Percentiles rank a stretch among this genome's conserved stretches.
These are phyloP conservation scores for Dunckerocampus dactyliophorus DNA, from an alignment of 2,113 vertebrate genomes.

Conservation along the genomic window DNA sequence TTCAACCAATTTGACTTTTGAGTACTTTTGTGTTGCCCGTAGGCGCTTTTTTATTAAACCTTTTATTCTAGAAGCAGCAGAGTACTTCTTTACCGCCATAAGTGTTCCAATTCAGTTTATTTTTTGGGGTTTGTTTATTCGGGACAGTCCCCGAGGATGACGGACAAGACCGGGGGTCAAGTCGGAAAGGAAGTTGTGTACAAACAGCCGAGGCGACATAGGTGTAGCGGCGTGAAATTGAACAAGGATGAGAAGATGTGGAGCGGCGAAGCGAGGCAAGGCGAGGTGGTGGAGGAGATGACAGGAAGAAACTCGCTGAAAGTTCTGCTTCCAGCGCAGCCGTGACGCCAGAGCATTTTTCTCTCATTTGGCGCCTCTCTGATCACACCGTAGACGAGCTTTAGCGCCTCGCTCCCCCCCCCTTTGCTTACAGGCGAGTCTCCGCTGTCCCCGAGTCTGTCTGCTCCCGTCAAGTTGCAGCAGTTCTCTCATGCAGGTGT, in stretches of 20 bases:
- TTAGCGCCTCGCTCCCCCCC: too few relatives aligned
- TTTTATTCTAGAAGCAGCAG: not conserved
- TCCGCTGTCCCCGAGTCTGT: too few relatives aligned
- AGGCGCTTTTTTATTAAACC: slow-evolving; percentile 10
- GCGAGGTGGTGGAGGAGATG: slow-evolving; percentile 13
- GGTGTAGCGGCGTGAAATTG: slow-evolving; percentile 29
- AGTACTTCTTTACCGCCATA: not conserved
- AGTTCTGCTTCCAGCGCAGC: too few relatives aligned
- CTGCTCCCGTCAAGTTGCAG: too few relatives aligned
- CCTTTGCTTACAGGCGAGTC: too few relatives aligned
- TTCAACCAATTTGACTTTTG: slow-evolving; percentile 2
- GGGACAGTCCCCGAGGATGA: not conserved
- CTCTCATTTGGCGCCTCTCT: too few relatives aligned
- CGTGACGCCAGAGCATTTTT: too few relatives aligned
- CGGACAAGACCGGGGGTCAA: slow-evolving; percentile 12
- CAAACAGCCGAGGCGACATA: slow-evolving; percentile 3
- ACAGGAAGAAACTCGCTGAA: not conserved
- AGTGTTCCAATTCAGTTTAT: slow-evolving; percentile 1
- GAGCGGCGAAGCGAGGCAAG: slow-evolving; percentile 5
- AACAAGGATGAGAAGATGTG: slow-evolving; percentile 13
- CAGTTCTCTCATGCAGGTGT: too few relatives aligned
- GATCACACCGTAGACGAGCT: too few relatives aligned
- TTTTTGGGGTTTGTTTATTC: not conserved
- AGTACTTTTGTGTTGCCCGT: not conserved
- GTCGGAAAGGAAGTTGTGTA: slow-evolving; percentile 29